phyloP scores from a whole-genome alignment of 2,888 invertebrate genomes.

The Archips crataeganus region DNA sequence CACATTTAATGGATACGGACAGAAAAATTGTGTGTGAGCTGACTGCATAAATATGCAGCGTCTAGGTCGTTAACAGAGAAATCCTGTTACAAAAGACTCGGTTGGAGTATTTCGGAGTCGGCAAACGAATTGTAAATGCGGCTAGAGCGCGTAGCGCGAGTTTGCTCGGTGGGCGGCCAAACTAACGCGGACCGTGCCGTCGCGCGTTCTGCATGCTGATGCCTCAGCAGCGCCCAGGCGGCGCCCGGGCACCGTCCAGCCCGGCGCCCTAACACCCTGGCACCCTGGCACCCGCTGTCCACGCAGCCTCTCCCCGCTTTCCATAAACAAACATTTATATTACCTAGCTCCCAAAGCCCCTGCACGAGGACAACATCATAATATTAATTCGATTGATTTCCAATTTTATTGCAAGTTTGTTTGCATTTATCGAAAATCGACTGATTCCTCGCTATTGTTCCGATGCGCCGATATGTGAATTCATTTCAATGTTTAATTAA shows the following conservation, averaged over 20 bases:
- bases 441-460: conserved; percentile 1
- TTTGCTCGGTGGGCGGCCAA: conserved; percentile 65
- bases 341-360: conserved; percentile 4
- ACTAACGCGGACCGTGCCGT: conserved; percentile 46
- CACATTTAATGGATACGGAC: conserved; percentile 53
- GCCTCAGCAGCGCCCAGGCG: conserved; percentile 50
- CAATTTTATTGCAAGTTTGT: conserved; percentile 1
- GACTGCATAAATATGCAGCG: conserved; percentile 74
- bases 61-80: conserved; percentile 76
- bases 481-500: conserved; percentile 9
- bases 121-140: conserved; percentile 76
- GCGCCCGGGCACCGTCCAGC: background rate
- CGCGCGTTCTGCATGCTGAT: conserved; percentile 54
- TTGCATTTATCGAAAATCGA: conserved; percentile 7
- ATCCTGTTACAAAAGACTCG: conserved; percentile 76
- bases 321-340: conserved; percentile 43
- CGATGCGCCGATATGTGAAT: conserved; percentile 5
- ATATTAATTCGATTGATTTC: background rate
- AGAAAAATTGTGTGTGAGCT: conserved; percentile 65
- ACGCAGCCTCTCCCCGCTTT: conserved; percentile 2
- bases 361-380: background rate
- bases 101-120: conserved; percentile 73
- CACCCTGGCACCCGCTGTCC: conserved; percentile 20
- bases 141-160: conserved; percentile 62
- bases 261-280: background rate